phyloP scores from a whole-genome alignment of 2,888 invertebrate genomes.

The Chrysina gloriosa region DNA sequence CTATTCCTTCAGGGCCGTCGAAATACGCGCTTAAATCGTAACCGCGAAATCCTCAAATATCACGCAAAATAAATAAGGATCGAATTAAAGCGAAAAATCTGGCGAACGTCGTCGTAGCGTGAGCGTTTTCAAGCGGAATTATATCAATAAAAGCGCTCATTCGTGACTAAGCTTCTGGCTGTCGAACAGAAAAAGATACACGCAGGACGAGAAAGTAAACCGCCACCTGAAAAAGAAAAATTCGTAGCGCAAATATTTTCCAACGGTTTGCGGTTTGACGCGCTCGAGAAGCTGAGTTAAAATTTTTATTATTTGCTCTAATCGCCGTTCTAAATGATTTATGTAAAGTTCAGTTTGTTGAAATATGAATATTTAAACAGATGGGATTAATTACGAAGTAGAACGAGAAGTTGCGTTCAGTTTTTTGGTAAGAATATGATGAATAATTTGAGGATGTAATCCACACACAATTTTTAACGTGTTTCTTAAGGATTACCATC shows the following conservation, averaged over 20 bases:
- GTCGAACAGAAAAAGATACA: background rate
- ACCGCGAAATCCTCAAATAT: too few relatives aligned
- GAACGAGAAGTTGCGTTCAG: too few relatives aligned
- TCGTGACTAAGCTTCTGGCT: slow-evolving; percentile 35
- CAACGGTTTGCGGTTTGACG: background rate
- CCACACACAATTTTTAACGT: too few relatives aligned
- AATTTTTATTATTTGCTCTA: background rate
- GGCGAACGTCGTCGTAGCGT: background rate
- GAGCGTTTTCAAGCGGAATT: slow-evolving; percentile 44
- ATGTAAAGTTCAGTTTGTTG: background rate
- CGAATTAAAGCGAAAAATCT: slow-evolving; percentile 8
- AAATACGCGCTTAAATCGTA: too few relatives aligned
- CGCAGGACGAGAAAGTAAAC: background rate
- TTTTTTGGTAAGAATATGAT: too few relatives aligned
- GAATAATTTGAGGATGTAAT: too few relatives aligned
- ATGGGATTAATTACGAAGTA: too few relatives aligned
- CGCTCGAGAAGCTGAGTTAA: background rate
- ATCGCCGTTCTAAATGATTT: background rate
- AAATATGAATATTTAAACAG: background rate
- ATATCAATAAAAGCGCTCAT: slow-evolving; percentile 46
- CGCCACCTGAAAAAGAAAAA: background rate
- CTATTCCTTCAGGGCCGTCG: too few relatives aligned
- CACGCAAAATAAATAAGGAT: slow-evolving; percentile 27
- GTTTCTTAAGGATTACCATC: too few relatives aligned
- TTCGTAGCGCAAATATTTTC: slow-evolving; percentile 12